Conservation (phyloP, 1,140 invertebrate species). For the Drosophila teissieri region DNA sequence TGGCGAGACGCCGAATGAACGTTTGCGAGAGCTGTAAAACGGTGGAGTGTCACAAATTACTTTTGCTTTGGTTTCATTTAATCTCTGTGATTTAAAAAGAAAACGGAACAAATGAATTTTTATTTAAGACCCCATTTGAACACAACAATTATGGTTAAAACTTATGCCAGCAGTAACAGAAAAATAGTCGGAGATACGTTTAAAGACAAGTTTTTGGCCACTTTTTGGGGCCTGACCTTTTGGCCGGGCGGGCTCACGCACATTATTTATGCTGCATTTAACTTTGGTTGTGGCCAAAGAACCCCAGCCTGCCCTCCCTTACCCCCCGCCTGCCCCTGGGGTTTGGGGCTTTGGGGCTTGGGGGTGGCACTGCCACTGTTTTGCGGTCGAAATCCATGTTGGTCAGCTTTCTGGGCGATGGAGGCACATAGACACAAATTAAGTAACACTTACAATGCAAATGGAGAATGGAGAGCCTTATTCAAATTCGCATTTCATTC, state of each 20-base stretch:
- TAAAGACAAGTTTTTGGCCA: background rate
- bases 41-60: background rate
- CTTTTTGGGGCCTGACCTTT: constrained; percentile 26
- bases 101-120: background rate
- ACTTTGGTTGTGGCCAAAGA: constrained; percentile 66
- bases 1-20: background rate
- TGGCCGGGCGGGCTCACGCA: constrained; percentile 43
- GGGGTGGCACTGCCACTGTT: constrained; percentile 43
- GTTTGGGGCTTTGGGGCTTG: constrained; percentile 8
- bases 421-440: constrained; percentile 58
- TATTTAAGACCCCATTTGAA: too few relatives aligned
- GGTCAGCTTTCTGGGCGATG: constrained; percentile 17
- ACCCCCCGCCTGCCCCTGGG: background rate
- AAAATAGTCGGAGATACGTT: background rate
- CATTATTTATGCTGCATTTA: constrained; percentile 83
- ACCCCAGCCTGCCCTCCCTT: background rate
- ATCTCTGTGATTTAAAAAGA: background rate
- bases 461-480: constrained; percentile 31
- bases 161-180: background rate
- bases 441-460: constrained; percentile 79
- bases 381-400: constrained; percentile 63
- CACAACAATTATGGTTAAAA: background rate
- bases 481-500: constrained; percentile 75
- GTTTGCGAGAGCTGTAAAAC: background rate
- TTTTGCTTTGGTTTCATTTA: background rate